Base-by-base conservation (phyloP, 1,140 invertebrate genomes). In the Cyphomyrmex costatus region DNA sequence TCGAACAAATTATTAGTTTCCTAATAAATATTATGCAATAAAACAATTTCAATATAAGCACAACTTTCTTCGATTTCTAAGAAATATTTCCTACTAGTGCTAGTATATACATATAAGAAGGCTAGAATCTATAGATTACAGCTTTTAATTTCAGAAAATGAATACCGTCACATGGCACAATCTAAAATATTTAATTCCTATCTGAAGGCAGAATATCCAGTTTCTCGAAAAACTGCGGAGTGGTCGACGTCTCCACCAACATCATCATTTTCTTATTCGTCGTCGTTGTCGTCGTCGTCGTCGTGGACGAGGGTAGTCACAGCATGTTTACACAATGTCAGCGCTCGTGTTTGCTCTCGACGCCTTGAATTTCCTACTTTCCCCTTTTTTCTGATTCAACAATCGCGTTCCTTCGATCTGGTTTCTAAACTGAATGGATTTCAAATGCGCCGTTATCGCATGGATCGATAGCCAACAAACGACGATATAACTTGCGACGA, bases 321-420 rank as follows among this genome's bases (percentile, higher is more conserved):
- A 87, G 87, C 91, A 83, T 92, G 91, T 92, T 92, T 92, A 90
- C 84, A 87, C 87, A 92, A 87, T 86, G 91, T 92, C 91, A 90
- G 85, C 91, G 30, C 86, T 63, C 85, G 91, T 92, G 91, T 92
- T 92, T 92, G 87, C 90, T 49, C 85, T 85, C 91, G 76, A 68
- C 89, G 91, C 91, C 85, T 92, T 80, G 87, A 90, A 90, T 88
- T 90, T 88, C 86, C 70, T 73, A 77, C 46, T 89, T 66, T 42
- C 53, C 33, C 33, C 19, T 36, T 56, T 61, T 33, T 74, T 73
- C 51, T 24, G 24, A 73, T 60, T 71, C 61, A n/a, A 61, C 30
- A 71, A 71, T 49, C 66, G 7, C 46, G 36, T 56, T 46, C 33
- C 46, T 27, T 63, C 63, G 87, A 61, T 51, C 49, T 82, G 63